These are phyloP conservation scores for Dione juno DNA, from an alignment of 2,888 invertebrate species.

Conservation along the genomic window DNA sequence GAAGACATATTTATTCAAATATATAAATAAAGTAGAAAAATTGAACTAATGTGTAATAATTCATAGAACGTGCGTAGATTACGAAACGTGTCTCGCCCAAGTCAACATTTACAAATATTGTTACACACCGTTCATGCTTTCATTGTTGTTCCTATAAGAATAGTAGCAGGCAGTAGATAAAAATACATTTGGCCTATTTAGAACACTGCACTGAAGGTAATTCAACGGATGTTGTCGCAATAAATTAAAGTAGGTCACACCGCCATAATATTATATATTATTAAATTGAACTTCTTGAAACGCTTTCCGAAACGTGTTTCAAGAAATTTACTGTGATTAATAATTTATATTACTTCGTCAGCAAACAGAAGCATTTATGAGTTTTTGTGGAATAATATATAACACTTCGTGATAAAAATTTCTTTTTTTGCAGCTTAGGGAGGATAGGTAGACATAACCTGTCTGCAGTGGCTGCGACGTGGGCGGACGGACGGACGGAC, in stretches of 20 bases:
- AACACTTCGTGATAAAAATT: too few species aligned
- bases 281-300: not conserved
- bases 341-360: too few species aligned
- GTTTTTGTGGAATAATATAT: too few species aligned
- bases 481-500: too few species aligned
- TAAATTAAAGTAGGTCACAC: constrained; percentile 50
- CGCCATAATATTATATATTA: constrained; percentile 39
- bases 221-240: constrained; percentile 54
- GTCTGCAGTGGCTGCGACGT: too few species aligned
- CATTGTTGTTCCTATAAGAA: constrained; percentile 18
- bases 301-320: constrained; percentile 44
- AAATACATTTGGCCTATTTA: constrained; percentile 50
- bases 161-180: constrained; percentile 18
- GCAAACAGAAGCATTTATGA: too few species aligned
- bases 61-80: constrained; percentile 5
- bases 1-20: too few species aligned
- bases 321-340: constrained; percentile 20
- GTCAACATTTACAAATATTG: constrained; percentile 16
- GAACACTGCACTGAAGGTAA: constrained; percentile 48
- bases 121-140: constrained; percentile 18
- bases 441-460: too few species aligned
- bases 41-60: not conserved
- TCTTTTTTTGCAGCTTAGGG: too few species aligned
- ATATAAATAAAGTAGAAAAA: too few species aligned
- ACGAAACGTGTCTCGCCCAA: constrained; percentile 2